Base-by-base conservation (phyloP, 2,888 invertebrate species). In the Lottia gigantea region DNA sequence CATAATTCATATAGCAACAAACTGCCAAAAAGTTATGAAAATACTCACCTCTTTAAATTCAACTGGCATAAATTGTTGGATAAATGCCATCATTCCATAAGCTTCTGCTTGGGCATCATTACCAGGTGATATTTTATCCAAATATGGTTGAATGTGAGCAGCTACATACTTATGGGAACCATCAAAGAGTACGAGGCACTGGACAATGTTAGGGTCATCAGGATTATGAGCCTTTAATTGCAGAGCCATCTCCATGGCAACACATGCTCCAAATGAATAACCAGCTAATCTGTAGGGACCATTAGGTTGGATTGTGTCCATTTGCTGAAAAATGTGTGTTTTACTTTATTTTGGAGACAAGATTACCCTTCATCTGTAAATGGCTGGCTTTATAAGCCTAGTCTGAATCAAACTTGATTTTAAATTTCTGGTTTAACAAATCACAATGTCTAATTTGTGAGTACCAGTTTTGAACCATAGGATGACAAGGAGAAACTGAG, bases 251-350 rank as follows among this genome's bases (percentile, higher is more conserved):
- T 98, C 98, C 88, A 96, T 95, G 23, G 96, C 97, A 47, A 98
- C 94, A 80, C 94, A 93, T 62, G 96, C 95, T 75, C 99, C 98
- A 89, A 95, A 98, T 0, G 98, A 98, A 90, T 99, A 98, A 1
- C 98, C 98, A 63, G 95, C 92, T 76, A 99, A 90, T 67, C 93
- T 92, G 91, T 95, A 97, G 3, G 97, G 96, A 75, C 96, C 95
- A 72, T 90, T 89, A 12, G 93, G 92, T 90, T 96, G 95, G 64
- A 94, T 90, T 68, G 91, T 91, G 85, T 92, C 93, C 83, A 97
- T 92, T 88, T 94, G 92, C 87, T 91, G 80, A n/a, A 81, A 82
- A 74, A 74, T 31, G 6, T 3, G 2, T 40, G 1, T 8, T 8
- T 8, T 40, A 40, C 2, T 40, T 40, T 6, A 8, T 40, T 40